Conservation (phyloP, 2,113 vertebrate species). For the Steatornis caripensis region DNA sequence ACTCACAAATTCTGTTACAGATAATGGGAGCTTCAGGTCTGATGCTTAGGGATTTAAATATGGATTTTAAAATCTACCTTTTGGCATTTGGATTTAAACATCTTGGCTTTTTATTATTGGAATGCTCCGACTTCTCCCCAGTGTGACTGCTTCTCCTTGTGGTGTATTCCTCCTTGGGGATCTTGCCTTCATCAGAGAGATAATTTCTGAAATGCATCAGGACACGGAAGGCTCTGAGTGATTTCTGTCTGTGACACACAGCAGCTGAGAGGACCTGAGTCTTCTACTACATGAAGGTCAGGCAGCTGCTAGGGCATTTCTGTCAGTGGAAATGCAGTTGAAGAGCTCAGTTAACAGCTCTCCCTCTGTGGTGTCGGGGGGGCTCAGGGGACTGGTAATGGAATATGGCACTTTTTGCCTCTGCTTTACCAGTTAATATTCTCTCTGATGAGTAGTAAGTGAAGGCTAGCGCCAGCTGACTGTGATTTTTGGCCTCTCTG, state of each 20-base stretch:
- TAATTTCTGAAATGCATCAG: not conserved
- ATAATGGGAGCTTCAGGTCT: not conserved
- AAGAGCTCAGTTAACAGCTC: constrained; percentile 4
- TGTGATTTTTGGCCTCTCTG: not conserved
- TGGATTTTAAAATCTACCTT: not conserved
- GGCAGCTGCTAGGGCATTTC: not conserved
- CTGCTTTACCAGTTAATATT: not conserved
- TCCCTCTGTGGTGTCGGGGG: not conserved
- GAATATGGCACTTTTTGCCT: not conserved
- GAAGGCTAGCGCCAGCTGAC: not conserved
- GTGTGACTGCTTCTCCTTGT: not conserved
- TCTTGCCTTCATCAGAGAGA: not conserved
- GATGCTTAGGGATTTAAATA: not conserved
- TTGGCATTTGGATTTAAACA: not conserved
- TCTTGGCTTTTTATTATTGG: not conserved
- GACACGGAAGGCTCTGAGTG: not conserved
- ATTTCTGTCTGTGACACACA: not conserved
- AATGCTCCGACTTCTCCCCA: not conserved
- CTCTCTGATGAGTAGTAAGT: not conserved
- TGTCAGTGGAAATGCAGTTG: not conserved
- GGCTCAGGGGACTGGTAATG: not conserved
- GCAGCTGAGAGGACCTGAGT: not conserved
- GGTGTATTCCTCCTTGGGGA: not conserved
- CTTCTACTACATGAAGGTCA: not conserved
- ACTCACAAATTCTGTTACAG: not conserved